phyloP scores from a whole-genome alignment of 2,113 vertebrate species.

The Cyprinodon variegatus region DNA sequence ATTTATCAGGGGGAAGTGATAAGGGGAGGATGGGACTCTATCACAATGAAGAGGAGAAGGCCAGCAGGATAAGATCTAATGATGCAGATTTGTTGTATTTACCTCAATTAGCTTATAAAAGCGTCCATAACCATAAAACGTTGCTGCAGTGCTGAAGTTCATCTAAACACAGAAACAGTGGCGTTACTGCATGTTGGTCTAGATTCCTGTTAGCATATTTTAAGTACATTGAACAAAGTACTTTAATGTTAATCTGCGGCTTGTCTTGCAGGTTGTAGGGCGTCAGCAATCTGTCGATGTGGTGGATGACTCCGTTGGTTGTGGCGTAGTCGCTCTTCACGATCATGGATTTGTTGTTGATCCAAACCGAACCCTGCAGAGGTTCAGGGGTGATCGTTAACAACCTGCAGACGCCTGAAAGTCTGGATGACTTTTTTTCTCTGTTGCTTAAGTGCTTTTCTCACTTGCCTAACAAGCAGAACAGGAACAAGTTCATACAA shows the following conservation, averaged over 20 bases:
- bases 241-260: slow-evolving; percentile 2
- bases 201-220: not conserved
- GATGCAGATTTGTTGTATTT: slow-evolving; percentile 20
- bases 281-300: slow-evolving; percentile 83
- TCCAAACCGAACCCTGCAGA: slow-evolving; percentile 84
- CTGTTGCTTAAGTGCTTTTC: too few species aligned
- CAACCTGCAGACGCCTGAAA: too few species aligned
- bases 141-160: slow-evolving; percentile 81
- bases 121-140: slow-evolving; percentile 85
- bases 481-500: too few species aligned
- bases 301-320: slow-evolving; percentile 87
- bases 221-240: not conserved
- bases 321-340: slow-evolving; percentile 81
- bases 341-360: slow-evolving; percentile 86
- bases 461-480: too few species aligned
- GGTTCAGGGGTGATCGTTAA: not conserved
- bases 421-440: too few species aligned
- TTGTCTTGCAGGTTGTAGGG: slow-evolving; percentile 72
- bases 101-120: slow-evolving; percentile 89
- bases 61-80: not conserved
- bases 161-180: slow-evolving; percentile 73
- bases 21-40: not conserved
- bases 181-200: not conserved
- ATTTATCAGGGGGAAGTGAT: not conserved
- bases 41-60: not conserved